Evolutionary conservation across 1,140 invertebrate genomes (phyloP).

Genomic region (Chionoecetes opilio): DNA sequence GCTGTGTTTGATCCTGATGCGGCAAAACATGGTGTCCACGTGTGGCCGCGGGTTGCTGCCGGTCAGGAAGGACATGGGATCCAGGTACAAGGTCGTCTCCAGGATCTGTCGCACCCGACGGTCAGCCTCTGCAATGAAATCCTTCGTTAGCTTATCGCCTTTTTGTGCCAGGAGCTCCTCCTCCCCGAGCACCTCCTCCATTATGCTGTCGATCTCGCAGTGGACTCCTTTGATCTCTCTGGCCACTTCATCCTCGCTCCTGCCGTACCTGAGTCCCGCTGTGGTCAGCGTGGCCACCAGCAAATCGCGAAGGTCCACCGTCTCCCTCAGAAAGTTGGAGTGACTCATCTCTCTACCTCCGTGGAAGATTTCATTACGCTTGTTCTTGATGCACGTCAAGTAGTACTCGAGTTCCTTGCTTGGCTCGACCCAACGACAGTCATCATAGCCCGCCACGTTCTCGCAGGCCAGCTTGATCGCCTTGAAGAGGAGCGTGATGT

Average conservation of each 20-base stretch:
- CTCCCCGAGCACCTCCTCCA: conserved; percentile 21
- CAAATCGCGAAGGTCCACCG: not conserved
- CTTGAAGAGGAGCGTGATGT: conserved; percentile 31
- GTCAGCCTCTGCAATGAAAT: not conserved
- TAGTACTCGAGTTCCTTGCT: conserved; percentile 34
- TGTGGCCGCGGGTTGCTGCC: not conserved
- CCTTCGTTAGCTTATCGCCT: not conserved
- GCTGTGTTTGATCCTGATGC: not conserved
- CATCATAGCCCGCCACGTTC: conserved; percentile 1
- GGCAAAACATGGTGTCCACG: not conserved
- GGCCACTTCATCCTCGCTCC: not conserved
- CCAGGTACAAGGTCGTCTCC: not conserved
- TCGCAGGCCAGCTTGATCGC: conserved; percentile 53
- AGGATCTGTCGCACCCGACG: not conserved
- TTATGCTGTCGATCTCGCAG: not conserved
- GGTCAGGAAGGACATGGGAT: conserved; percentile 40
- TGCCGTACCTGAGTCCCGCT: not conserved
- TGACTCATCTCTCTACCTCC: not conserved
- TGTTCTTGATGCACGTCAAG: not conserved
- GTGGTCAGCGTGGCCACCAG: not conserved
- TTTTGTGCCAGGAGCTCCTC: not conserved
- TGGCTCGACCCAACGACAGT: not conserved
- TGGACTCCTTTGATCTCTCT: not conserved
- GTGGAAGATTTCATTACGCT: conserved; percentile 29
- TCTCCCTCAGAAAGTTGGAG: not conserved